These are phyloP conservation scores for Penaeus indicus DNA, from an alignment of 1,140 invertebrate species.

Conservation along the genomic window DNA sequence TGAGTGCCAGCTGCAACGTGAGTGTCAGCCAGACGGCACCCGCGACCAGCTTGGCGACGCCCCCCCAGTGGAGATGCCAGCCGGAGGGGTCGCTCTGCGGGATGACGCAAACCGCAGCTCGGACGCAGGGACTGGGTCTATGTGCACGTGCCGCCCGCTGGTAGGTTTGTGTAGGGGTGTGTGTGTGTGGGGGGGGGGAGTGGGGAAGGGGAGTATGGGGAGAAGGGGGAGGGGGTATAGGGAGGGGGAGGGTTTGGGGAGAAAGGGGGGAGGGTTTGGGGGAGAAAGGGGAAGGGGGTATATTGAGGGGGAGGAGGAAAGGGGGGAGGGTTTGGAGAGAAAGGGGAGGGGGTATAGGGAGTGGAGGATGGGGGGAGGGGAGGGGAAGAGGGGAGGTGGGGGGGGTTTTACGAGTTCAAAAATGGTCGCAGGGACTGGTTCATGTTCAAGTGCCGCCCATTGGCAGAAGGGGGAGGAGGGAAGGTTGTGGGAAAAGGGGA, in stretches of 20 bases:
- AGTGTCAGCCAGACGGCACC: background rate
- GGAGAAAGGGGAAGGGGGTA: too few species aligned
- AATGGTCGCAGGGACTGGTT: too few species aligned
- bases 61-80: conserved; percentile 39
- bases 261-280: too few species aligned
- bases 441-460: too few species aligned
- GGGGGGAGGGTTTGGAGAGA: background rate
- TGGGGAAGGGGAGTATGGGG: background rate
- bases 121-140: conserved; percentile 51
- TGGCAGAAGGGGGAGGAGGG: background rate
- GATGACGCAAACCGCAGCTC: conserved; percentile 42
- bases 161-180: background rate
- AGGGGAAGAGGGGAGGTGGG: background rate
- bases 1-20: conserved; percentile 11
- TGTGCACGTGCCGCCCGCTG: conserved; percentile 27
- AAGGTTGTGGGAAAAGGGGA: background rate
- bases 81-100: conserved; percentile 48
- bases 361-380: background rate
- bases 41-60: background rate
- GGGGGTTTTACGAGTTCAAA: too few species aligned
- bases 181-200: background rate
- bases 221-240: too few species aligned
- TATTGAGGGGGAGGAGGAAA: background rate
- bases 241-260: too few species aligned
- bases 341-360: background rate